Evolutionary conservation across 1,140 invertebrate genomes (phyloP).

Genomic region (Atta cephalotes): DNA sequence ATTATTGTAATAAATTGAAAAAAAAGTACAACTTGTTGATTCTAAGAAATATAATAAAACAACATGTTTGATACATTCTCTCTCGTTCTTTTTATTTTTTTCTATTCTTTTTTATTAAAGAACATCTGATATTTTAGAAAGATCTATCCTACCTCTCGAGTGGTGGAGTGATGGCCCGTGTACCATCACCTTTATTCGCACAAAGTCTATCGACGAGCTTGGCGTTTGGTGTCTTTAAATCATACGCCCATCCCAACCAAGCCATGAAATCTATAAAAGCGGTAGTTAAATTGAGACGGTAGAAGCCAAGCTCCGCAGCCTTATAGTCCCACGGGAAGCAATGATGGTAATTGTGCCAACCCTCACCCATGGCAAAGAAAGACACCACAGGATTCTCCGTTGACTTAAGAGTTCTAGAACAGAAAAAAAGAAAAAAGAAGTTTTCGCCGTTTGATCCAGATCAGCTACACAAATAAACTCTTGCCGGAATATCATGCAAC

Average conservation of each 20-base stretch:
- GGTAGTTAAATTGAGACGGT: constrained; percentile 87
- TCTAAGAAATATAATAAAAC: neutral
- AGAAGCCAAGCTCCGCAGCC: constrained; percentile 85
- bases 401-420: constrained; percentile 87
- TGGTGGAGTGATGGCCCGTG: constrained; percentile 28
- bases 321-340: constrained; percentile 90
- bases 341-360: constrained; percentile 92
- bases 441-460: constrained; percentile 20
- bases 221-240: constrained; percentile 82
- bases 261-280: constrained; percentile 88
- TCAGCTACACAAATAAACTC: constrained; percentile 19
- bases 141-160: neutral
- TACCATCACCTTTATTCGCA: constrained; percentile 80
- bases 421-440: neutral
- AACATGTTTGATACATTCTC: neutral
- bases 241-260: constrained; percentile 87
- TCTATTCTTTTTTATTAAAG: neutral
- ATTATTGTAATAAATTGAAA: neutral
- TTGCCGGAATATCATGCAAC: constrained; percentile 34
- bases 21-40: neutral
- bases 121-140: neutral
- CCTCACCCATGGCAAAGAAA: constrained; percentile 85
- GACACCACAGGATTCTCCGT: constrained; percentile 85
- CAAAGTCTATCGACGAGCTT: constrained; percentile 75
- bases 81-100: neutral